Evolutionary conservation across 2,113 vertebrate genomes (phyloP), one percentile per base, ranked within the genome.

Genomic region (Himantopus leucocephalus): DNA sequence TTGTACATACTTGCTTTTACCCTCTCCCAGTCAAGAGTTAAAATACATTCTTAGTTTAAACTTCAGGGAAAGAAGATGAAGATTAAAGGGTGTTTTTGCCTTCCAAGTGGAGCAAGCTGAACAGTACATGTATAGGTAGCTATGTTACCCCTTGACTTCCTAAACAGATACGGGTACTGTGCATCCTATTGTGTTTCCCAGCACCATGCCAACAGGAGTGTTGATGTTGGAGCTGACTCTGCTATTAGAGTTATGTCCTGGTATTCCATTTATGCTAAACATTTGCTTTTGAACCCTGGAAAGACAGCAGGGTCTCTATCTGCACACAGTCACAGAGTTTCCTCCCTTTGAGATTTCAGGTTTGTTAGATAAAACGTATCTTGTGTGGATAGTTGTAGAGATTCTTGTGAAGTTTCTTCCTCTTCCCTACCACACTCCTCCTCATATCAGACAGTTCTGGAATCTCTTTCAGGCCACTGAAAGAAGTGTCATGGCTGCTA

Each of bases 291-390:
- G 35, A 52, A 45, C 35, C 9, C 41, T 58, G 22, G 11, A 56
- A 76, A 76, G n/a, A 41, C 1, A 4, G 12, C 45, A 74, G 26
- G 12, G 8, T 52, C 34, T 77, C 52, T 43, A 8, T 13, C 12
- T 1, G 4, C 60, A 48, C 7, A 18, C 3, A 1, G 24, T 41
- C 41, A 53, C 1, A 0, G 24, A 30, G 18, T 50, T 56, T 75
- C 34, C 17, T 71, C 23, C 34, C 10, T 41, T 60, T 73, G 29
- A 26, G 53, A 59, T 35, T 68, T 68, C n/a, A 64, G 24, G 37
- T 64, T 67, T 72, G 9, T 48, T 47, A 59, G 15, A 32, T 32
- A 24, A 58, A 58, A 11, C 37, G 7, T 16, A 10, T 48, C 47
- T 18, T 27, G 14, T 17, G 10, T 79, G 58, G 26, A 34, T 50